These are phyloP conservation scores for Gallinago undulata DNA, from an alignment of 2,113 vertebrate genomes.

Conservation along the genomic window DNA sequence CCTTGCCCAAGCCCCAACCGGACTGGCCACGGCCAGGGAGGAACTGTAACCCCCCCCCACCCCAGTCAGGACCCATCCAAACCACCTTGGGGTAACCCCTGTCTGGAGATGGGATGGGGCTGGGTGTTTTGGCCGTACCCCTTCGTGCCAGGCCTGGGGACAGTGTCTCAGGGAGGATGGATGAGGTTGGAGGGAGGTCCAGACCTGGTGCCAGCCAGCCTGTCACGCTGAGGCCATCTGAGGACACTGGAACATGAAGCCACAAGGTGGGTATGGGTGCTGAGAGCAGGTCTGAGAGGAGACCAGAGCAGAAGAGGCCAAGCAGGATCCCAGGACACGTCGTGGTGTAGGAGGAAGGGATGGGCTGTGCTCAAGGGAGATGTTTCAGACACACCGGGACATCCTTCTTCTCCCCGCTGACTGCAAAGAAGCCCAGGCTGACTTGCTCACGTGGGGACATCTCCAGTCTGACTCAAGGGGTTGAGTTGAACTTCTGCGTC, in stretches of 20 bases:
- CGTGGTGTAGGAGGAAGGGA: background rate
- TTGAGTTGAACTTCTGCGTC: background rate
- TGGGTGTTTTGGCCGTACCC: background rate
- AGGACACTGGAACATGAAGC: background rate
- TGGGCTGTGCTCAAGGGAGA: background rate
- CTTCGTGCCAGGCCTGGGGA: background rate
- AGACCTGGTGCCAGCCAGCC: background rate
- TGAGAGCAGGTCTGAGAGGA: background rate
- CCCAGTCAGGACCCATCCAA: background rate
- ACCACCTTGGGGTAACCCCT: background rate
- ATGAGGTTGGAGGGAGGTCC: background rate
- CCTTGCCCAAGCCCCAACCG: background rate
- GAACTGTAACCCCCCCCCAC: background rate
- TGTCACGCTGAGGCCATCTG: background rate
- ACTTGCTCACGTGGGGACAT: background rate
- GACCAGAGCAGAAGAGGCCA: background rate
- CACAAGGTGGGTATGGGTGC: too few species aligned
- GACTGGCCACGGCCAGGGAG: too few species aligned
- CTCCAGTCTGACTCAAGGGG: background rate
- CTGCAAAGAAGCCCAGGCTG: background rate
- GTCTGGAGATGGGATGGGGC: background rate
- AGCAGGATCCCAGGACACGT: background rate
- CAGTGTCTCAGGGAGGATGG: background rate
- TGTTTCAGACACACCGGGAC: background rate
- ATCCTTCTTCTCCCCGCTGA: background rate